phyloP scores from a whole-genome alignment of 2,113 vertebrate genomes.

The Chionomys nivalis region DNA sequence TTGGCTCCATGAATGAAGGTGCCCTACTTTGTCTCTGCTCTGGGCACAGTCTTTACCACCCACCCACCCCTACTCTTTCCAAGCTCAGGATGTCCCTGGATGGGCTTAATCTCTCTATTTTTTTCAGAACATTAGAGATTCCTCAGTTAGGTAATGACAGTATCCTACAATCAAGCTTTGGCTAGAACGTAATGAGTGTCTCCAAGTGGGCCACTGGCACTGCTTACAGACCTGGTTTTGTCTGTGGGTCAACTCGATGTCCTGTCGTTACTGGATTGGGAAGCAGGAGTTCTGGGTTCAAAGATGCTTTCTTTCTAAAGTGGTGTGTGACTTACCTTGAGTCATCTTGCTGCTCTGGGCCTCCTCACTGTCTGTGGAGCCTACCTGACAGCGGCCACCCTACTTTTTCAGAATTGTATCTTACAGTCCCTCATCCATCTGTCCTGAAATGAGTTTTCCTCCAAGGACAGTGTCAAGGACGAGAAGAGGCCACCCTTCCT shows the following conservation, averaged over 20 bases:
- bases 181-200: background rate
- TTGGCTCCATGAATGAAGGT: background rate
- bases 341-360: background rate
- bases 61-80: background rate
- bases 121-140: background rate
- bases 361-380: background rate
- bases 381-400: background rate
- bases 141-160: background rate
- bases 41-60: background rate
- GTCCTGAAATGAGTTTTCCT: background rate
- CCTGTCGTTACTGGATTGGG: background rate
- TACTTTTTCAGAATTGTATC: background rate
- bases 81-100: background rate
- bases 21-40: background rate
- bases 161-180: background rate
- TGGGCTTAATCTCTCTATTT: background rate
- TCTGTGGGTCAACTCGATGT: background rate
- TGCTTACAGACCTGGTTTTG: background rate
- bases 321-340: background rate
- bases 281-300: background rate
- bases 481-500: background rate
- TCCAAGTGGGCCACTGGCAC: background rate
- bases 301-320: background rate
- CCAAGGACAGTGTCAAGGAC: background rate
- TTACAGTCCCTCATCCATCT: background rate